Base-by-base conservation (phyloP, 2,888 invertebrate species). In the Cordylochernes scorpioides region DNA sequence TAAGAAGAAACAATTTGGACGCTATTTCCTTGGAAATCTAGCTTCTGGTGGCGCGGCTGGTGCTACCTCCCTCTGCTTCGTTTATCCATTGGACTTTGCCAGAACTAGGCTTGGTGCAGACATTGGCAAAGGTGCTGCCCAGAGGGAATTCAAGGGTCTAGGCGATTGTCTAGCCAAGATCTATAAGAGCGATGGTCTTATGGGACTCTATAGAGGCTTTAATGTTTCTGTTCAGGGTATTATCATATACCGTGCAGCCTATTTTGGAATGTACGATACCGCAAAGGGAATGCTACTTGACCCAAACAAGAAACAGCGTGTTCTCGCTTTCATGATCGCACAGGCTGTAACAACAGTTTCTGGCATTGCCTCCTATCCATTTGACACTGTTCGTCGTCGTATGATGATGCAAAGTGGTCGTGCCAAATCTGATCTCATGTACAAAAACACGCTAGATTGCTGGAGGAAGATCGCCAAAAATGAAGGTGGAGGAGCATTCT, bases 361-460 rank as follows among this genome's bases (percentile, higher is more conserved):
- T 29, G 63, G 63, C 43, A 51, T 63, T 36, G 48, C 61, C 18
- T 61, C 61, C 26, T 63, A 64, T 47, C 63, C 63, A 19, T 55
- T 63, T 42, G 63, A 64, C 45, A 64, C 64, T 2, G 59, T 64
- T 32, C 45, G 63, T 39, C 47, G 63, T 43, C 50, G 63, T 31
- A 55, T 64, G 54, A 64, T 63, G 62, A 63, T 63, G 63, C 60
- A 60, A 35, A 57, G 60, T 32, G 56, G 56, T 7, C 46, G 51
- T 30, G 45, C 49, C 31, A 47, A 48, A 36, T 38, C 30, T 3
- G 47, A 51, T 8, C 43, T 51, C 29, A 44, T 49, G 28, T 58
- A 58, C 50, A 60, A 54, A 46, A 55, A 53, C 35, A 56, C 58
- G 15, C 37, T 54, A 31, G 54, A 60, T 40, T 59, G 59, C 42